Evolutionary conservation across 2,113 vertebrate genomes (phyloP), one percentile per base, ranked within the genome.

Genomic region (Alligator sinensis): DNA sequence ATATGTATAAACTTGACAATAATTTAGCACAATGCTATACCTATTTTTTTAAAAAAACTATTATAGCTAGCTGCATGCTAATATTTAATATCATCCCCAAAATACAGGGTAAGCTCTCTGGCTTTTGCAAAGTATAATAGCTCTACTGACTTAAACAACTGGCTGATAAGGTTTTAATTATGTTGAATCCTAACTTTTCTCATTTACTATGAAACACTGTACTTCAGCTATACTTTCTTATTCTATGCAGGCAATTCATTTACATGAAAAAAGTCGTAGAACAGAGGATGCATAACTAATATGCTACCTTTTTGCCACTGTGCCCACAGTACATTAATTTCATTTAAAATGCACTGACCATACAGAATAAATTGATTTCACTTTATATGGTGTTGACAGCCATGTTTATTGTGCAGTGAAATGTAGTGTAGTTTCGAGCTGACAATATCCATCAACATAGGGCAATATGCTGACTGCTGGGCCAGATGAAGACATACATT

Each of bases 351-450:
- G 98, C 99, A 98, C 98, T 99, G 98, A 99, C 99, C 98, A 99
- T 99, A 98, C 97, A 99, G 98, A 98, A 99, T 98, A 98, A 99
- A 99, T 99, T 99, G 99, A 99, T 99, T 99, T 99, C 98, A 98
- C 98, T 99, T 99, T 99, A 99, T 99, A 98, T 98, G 98, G 97
- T 97, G 98, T 98, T 99, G 99, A 99, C 99, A 99, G 98, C 98
- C 99, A 99, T 99, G 99, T 99, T 99, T 99, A 99, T 99, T 99
- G 99, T 99, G 99, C 99, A 99, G 98, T 99, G 99, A 99, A 99
- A 99, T 99, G 99, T 99, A 98, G 98, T 99, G 98, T 98, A 98
- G 98, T 98, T 98, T 98, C 98, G 98, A 98, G 98, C 98, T 99
- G 99, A 99, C 99, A 99, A 98, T 99, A 99, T 99, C 99, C 99